phyloP scores from a whole-genome alignment of 1,140 invertebrate genomes.

The Arion vulgaris region DNA sequence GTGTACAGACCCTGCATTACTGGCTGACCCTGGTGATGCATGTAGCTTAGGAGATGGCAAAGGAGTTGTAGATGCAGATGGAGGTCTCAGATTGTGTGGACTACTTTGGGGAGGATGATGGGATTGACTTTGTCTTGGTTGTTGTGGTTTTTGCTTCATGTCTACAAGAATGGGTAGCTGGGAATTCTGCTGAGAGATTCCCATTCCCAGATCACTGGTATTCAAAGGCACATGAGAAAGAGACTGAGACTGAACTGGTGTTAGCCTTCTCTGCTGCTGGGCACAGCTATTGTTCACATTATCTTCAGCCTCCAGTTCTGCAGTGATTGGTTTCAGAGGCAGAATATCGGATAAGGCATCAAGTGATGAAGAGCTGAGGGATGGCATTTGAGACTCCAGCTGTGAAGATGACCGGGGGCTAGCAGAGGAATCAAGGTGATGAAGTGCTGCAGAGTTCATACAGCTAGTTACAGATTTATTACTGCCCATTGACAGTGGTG shows the following conservation, averaged over 20 bases:
- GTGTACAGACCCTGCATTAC: constrained; percentile 39
- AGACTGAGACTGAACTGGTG: constrained; percentile 23
- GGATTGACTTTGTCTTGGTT: constrained; percentile 27
- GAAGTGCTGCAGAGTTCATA: constrained; percentile 19
- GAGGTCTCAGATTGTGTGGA: constrained; percentile 31
- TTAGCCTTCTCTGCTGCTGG: constrained; percentile 10
- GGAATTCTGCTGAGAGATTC: constrained; percentile 1
- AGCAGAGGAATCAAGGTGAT: neutral
- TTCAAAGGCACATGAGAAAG: constrained; percentile 20
- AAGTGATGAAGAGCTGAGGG: constrained; percentile 26
- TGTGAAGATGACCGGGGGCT: neutral
- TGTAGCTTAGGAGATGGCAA: constrained; percentile 37
- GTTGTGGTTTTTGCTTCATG: constrained; percentile 13
- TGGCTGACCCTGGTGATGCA: constrained; percentile 35
- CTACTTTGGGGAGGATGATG: constrained; percentile 34
- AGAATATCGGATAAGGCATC: constrained; percentile 34
- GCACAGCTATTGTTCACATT: constrained; percentile 18
- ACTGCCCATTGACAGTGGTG: neutral
- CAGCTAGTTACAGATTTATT: constrained; percentile 13
- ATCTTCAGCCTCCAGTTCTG: constrained; percentile 24
- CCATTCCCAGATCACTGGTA: neutral
- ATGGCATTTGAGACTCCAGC: constrained; percentile 32
- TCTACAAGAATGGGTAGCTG: constrained; percentile 17
- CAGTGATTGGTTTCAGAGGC: constrained; percentile 37
- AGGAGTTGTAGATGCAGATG: constrained; percentile 32